Base-by-base conservation (phyloP, 2,113 vertebrate genomes). In the Brachypteracias leptosomus region DNA sequence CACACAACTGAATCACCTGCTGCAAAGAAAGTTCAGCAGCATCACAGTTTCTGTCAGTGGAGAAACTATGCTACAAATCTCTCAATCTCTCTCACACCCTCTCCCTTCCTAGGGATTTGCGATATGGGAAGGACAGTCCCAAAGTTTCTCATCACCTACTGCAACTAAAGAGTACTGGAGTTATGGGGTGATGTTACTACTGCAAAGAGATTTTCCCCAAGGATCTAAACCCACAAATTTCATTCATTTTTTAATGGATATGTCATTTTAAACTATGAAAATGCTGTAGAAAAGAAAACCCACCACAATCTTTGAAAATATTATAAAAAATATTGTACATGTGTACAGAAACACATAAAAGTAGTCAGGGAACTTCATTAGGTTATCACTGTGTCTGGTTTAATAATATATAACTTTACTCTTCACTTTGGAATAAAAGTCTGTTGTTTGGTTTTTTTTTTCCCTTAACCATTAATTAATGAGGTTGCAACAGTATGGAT, bases 401-500 rank as follows among this genome's bases (percentile, higher is more conserved):
- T 81, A 84, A 73, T 46, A 88, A 47, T 49, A 74, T 5, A 22
- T 17, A 65, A 46, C 25, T 68, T 89, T 63, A 19, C 42, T 88
- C 33, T 47, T 93, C 63, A 81, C 54, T 36, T 35, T 67, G 57
- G 59, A 93, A 73, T 70, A 94, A 81, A 88, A 85, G 88, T 85
- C 25, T 52, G 52, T 55, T 22, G 6, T 14, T n/a, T n/a, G 6
- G 0, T 0, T 22, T 46, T 35, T 63, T 85, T 87, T 88, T 84
- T 79, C 18, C 83, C 78, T 74, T 94, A 83, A 61, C 81, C 92
- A 96, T 96, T 97, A 96, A 97, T 97, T 97, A 96, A 91, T n/a
- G 11, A 95, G 78, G 74, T 68, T 65, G 54, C 77, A 74, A 55
- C 49, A 88, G 77, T 65, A 61, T 88, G 95, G 97, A 65, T 79